Evolutionary conservation across 2,113 vertebrate genomes (phyloP).

Genomic region (Romanogobio albipinnatus): DNA sequence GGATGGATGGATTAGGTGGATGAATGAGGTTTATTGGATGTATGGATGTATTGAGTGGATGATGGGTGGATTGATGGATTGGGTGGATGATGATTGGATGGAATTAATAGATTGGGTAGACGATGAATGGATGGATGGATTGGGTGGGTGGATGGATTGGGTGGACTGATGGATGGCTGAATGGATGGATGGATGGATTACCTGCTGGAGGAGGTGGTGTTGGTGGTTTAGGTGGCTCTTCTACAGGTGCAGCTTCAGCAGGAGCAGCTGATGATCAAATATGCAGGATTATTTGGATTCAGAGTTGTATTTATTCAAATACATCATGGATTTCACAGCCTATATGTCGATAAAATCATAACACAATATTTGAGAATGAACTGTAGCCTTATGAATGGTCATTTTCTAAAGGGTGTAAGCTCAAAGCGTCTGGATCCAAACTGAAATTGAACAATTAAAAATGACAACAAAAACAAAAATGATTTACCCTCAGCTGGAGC

Average conservation of each 20-base stretch:
- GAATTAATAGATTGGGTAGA: background rate
- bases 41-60: background rate
- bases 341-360: background rate
- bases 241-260: constrained; percentile 66
- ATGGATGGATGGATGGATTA: constrained; percentile 43
- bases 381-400: background rate
- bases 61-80: background rate
- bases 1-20: background rate
- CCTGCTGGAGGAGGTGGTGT: constrained; percentile 74
- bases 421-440: background rate
- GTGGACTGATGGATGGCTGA: background rate
- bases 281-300: constrained; percentile 37
- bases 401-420: constrained; percentile 3
- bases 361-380: background rate
- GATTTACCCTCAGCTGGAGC: constrained; percentile 43
- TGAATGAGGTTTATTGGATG: background rate
- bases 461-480: background rate
- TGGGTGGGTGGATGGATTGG: background rate
- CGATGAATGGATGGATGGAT: background rate
- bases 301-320: background rate
- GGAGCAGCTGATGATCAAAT: constrained; percentile 62
- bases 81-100: background rate
- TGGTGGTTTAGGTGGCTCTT: constrained; percentile 69
- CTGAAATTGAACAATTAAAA: background rate
- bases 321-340: background rate